Conservation (phyloP, 2,888 invertebrate species). For the Drosophila austrosaltans region DNA sequence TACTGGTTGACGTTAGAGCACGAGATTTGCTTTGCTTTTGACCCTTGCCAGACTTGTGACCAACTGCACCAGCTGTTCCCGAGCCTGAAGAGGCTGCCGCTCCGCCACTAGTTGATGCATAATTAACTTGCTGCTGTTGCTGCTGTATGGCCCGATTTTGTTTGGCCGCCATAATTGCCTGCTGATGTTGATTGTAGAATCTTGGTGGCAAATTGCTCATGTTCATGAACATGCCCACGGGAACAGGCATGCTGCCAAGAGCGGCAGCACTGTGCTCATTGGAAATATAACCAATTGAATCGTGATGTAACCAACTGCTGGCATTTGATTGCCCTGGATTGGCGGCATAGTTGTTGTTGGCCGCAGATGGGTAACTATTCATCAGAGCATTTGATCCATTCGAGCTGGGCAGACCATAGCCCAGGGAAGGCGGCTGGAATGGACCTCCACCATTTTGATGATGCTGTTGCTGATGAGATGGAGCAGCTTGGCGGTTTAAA, state of each 20-base stretch:
- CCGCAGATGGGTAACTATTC: slow-evolving; percentile 7
- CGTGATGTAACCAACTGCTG: slow-evolving; percentile 86
- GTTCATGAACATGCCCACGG: slow-evolving; percentile 97
- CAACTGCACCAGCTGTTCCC: neutral
- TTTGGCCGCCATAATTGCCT: slow-evolving; percentile 85
- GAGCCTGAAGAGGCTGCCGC: neutral
- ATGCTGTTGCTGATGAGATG: slow-evolving; percentile 1
- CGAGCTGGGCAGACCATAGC: neutral
- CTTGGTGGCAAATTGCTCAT: slow-evolving; percentile 91
- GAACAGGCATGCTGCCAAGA: slow-evolving; percentile 93
- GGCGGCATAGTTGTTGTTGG: slow-evolving; percentile 33
- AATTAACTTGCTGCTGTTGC: slow-evolving; percentile 7
- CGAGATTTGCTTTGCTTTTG: slow-evolving; percentile 24
- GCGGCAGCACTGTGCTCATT: slow-evolving; percentile 91
- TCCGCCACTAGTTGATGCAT: neutral
- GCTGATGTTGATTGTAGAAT: slow-evolving; percentile 90
- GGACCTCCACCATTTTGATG: slow-evolving; percentile 16
- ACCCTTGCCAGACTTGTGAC: slow-evolving; percentile 20
- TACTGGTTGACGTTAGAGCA: neutral
- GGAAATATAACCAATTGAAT: slow-evolving; percentile 96
- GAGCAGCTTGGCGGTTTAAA: slow-evolving; percentile 59
- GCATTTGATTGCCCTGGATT: slow-evolving; percentile 7
- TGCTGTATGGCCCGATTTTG: slow-evolving; percentile 81
- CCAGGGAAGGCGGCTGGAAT: slow-evolving; percentile 29
- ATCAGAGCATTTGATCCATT: slow-evolving; percentile 18